Evolutionary conservation across 2,888 invertebrate genomes (phyloP).

Genomic region (Deroplatys truncata): DNA sequence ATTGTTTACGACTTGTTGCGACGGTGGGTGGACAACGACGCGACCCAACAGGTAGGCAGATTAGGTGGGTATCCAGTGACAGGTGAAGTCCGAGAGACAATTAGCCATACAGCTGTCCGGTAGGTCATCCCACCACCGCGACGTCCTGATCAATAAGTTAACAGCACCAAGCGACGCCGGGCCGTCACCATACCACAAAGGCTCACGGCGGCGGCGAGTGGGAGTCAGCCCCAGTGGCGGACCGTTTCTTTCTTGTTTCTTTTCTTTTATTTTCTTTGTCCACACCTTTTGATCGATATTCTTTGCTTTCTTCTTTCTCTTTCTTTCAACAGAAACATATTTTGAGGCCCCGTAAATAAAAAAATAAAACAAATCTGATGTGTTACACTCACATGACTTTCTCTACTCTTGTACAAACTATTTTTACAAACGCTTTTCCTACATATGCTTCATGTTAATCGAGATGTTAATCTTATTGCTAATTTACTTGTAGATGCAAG

Average conservation of each 20-base stretch:
- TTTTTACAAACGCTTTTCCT: too few species aligned
- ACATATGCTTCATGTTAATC: too few species aligned
- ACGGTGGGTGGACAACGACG: background rate
- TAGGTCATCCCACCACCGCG: background rate
- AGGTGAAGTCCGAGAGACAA: background rate
- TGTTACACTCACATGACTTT: too few species aligned
- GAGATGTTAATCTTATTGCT: too few species aligned
- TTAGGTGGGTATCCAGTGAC: background rate
- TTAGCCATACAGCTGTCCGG: background rate
- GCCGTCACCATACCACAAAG: slow-evolving; percentile 3
- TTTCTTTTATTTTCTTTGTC: background rate
- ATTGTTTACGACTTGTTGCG: background rate
- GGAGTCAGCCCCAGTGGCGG: background rate
- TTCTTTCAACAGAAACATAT: background rate
- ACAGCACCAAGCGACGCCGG: background rate
- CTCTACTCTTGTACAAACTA: too few species aligned
- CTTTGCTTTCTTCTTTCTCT: background rate
- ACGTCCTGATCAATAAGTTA: slow-evolving; percentile 10
- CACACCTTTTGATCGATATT: background rate
- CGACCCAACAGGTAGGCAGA: background rate
- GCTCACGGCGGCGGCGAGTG: background rate
- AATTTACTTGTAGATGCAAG: too few species aligned
- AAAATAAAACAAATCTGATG: too few species aligned
- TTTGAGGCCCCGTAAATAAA: too few species aligned
- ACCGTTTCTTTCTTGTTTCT: background rate